A percentile compares a stretch with the other conserved stretches of the same genome.
Conservation (phyloP, 1,140 invertebrate species). For the Ganaspis sp. region DNA sequence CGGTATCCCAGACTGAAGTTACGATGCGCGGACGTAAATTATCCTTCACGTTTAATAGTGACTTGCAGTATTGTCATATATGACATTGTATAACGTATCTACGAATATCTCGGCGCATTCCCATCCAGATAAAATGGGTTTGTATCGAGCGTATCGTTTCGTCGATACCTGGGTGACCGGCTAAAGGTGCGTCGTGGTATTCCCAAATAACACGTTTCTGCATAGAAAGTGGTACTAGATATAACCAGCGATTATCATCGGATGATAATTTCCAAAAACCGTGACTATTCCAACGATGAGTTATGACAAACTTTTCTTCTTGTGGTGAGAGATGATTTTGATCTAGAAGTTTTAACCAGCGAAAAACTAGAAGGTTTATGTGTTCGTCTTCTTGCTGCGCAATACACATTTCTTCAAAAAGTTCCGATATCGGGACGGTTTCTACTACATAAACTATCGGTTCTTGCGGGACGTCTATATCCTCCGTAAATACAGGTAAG, state of each 20-base stretch:
- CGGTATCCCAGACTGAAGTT: neutral
- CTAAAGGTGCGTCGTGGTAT: slow-evolving; percentile 20
- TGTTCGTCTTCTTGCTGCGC: neutral
- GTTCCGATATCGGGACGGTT: neutral
- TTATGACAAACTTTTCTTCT: neutral
- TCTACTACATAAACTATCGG: neutral
- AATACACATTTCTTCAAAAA: neutral
- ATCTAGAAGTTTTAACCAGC: neutral
- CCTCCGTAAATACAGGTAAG: neutral
- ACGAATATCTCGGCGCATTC: neutral
- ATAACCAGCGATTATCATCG: neutral
- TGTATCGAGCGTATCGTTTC: slow-evolving; percentile 19
- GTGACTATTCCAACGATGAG: too few relatives aligned
- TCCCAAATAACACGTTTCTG: neutral
- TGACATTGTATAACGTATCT: neutral
- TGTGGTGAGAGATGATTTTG: neutral
- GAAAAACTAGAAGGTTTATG: neutral
- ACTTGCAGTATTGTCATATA: neutral
- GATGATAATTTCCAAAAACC: neutral
- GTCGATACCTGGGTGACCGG: slow-evolving; percentile 20
- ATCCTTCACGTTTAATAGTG: neutral
- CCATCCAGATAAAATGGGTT: neutral
- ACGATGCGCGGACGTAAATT: neutral
- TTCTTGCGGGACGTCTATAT: neutral
- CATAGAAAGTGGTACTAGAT: neutral